Evolutionary conservation across 1,140 invertebrate genomes (phyloP).

Genomic region (Eupeodes corollae): DNA sequence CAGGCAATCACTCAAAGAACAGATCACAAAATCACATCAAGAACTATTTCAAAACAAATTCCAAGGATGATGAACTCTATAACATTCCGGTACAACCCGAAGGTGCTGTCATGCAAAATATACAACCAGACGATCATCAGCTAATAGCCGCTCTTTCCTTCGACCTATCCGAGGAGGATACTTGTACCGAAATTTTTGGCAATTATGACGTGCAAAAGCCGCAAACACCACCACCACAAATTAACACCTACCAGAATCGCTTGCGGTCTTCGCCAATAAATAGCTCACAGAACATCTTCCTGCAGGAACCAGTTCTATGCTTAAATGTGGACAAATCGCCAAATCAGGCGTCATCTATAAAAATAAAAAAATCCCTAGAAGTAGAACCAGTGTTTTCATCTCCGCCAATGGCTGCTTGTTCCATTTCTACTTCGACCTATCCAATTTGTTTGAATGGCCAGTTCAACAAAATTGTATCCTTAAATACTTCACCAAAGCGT

Average conservation of each 20-base stretch:
- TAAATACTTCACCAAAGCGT: slow-evolving; percentile 15
- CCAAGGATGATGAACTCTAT: slow-evolving; percentile 7
- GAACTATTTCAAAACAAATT: slow-evolving; percentile 5
- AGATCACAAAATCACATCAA: slow-evolving; percentile 7
- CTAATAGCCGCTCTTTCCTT: slow-evolving; percentile 12
- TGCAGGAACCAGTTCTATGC: slow-evolving; percentile 33
- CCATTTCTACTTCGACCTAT: slow-evolving; percentile 1
- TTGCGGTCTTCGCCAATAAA: slow-evolving; percentile 15
- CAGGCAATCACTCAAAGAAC: slow-evolving; percentile 7
- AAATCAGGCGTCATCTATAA: slow-evolving; percentile 33
- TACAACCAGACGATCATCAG: slow-evolving; percentile 3
- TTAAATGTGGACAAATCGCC: slow-evolving; percentile 34
- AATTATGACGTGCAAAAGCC: not conserved
- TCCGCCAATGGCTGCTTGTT: slow-evolving; percentile 21
- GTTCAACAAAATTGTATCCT: slow-evolving; percentile 32
- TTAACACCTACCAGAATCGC: not conserved
- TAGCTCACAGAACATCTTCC: slow-evolving; percentile 32
- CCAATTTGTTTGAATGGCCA: slow-evolving; percentile 19
- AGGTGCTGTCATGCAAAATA: slow-evolving; percentile 6
- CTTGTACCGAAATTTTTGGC: slow-evolving; percentile 8
- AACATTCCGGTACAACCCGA: too few species aligned
- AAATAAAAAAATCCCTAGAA: slow-evolving; percentile 32
- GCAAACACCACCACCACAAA: not conserved
- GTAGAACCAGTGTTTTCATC: slow-evolving; percentile 29
- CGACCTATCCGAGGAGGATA: slow-evolving; percentile 23